Percentiles rank a stretch among this genome's conserved stretches.
Evolutionary conservation across 2,797 vertebrate genomes (phyloP).

Genomic region (Orestias chungarensis): DNA sequence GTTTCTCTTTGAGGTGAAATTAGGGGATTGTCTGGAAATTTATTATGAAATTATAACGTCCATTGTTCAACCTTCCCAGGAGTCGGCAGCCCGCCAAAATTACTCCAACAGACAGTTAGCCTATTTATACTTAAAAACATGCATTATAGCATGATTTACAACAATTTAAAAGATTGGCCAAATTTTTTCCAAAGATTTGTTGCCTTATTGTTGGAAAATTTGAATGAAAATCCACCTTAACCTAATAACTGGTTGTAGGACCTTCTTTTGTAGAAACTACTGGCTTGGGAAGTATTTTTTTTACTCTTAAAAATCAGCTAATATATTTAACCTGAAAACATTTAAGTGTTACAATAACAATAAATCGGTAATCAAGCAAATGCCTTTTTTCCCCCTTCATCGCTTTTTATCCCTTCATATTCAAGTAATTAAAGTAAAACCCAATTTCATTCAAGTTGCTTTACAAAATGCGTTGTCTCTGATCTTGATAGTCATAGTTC

Average conservation of each 20-base stretch:
- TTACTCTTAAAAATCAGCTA: not conserved
- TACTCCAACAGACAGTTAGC: not conserved
- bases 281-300: too few species aligned
- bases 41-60: not conserved
- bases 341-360: not conserved
- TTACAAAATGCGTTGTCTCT: slow-evolving; percentile 53
- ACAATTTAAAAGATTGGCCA: too few species aligned
- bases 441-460: slow-evolving; percentile 63
- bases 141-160: too few species aligned
- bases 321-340: not conserved
- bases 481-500: slow-evolving; percentile 65
- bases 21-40: not conserved
- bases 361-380: not conserved
- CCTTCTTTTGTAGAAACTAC: too few species aligned
- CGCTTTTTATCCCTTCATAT: slow-evolving; percentile 57
- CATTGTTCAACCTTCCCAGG: slow-evolving; percentile 21
- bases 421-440: slow-evolving; percentile 76
- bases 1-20: slow-evolving; percentile 12
- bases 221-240: too few species aligned
- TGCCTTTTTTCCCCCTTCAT: not conserved
- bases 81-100: not conserved
- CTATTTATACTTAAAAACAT: not conserved
- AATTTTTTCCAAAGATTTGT: not conserved
- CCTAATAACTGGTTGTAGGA: too few species aligned
- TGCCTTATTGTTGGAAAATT: not conserved